A percentile compares a stretch with the other conserved stretches of the same genome.
Evolutionary conservation across 2,113 vertebrate species (phyloP).

Genomic region (Connochaetes taurinus): DNA sequence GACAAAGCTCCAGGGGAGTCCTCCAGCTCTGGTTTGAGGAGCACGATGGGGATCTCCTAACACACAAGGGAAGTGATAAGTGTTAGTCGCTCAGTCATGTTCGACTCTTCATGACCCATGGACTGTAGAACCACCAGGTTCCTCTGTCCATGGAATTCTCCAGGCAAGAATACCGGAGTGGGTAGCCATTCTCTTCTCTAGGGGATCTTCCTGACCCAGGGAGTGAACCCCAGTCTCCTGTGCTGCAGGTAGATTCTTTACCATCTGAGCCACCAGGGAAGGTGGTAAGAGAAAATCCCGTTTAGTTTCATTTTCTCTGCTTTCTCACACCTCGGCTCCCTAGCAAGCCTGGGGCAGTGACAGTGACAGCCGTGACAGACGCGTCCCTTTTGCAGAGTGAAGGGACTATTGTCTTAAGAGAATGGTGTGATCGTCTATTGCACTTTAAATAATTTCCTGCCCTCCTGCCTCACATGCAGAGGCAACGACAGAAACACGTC

Average conservation of each 20-base stretch:
- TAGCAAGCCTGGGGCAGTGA: too few relatives aligned
- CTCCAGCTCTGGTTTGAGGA: neutral
- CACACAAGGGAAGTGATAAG: neutral
- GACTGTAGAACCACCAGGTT: neutral
- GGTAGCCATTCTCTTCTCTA: neutral
- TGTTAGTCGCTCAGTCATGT: neutral
- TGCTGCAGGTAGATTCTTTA: neutral
- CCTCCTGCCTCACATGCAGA: neutral
- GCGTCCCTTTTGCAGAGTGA: neutral
- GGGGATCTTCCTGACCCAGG: neutral
- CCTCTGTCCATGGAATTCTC: neutral
- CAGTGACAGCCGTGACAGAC: neutral
- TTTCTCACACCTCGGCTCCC: too few relatives aligned
- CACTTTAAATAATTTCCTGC: neutral
- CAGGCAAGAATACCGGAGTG: neutral
- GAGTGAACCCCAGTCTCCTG: neutral
- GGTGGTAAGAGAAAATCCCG: accelerated
- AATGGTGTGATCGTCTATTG: neutral
- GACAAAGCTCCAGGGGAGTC: neutral
- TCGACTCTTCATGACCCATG: neutral
- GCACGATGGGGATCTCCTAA: neutral
- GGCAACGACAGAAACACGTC: neutral
- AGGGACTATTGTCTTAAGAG: neutral
- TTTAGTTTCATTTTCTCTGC: neutral
- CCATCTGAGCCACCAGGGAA: neutral